Base-by-base conservation (phyloP, 2,113 vertebrate species). In the Delphinapterus leucas region DNA sequence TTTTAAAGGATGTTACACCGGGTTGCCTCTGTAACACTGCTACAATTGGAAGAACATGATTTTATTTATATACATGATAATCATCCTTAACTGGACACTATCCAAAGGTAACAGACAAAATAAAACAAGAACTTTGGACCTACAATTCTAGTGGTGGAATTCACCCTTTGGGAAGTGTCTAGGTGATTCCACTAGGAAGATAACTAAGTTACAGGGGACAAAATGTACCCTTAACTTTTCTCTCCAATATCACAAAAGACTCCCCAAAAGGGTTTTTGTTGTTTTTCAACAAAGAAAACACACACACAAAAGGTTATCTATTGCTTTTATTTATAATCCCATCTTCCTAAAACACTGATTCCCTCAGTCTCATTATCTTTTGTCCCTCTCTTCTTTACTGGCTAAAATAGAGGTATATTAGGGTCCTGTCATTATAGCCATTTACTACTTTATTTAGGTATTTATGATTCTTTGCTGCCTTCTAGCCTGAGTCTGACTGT, bases 261-360 rank as follows among this genome's bases (percentile, higher is more conserved):
- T 17, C 28, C 12, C 13, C 38, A 4, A 58, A 21, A 60, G 12
- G 14, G 21, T 47, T 84, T 92, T 88, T 93, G 44, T 92, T 79
- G 44, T 76, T 96, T 95, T 86, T 76, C 67, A 53, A 58, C 55
- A 83, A 82, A 83, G 28, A 87, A 88, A 79, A 94, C 17, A 77
- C 41, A 90, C 1, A 41, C 11, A 82, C 8, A 84, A 90, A 88
- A 63, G 18, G 41, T 70, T 83, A 95, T 41, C 68, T 84, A 76
- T 9, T 82, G 65, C 61, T 82, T 96, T 93, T 71, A 88, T 28
- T 89, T 79, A 60, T 68, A 88, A 92, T 63, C 13, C 47, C 28
- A 93, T 79, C 79, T 96, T 96, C 81, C 25, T 88, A 93, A 92
- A 89, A 83, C 9, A 81, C n/a, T 28, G 25, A 15, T 71, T 81